Conservation (phyloP, 35 echinoderm and acorn worm species). For the Nesometra sesokonis region DNA sequence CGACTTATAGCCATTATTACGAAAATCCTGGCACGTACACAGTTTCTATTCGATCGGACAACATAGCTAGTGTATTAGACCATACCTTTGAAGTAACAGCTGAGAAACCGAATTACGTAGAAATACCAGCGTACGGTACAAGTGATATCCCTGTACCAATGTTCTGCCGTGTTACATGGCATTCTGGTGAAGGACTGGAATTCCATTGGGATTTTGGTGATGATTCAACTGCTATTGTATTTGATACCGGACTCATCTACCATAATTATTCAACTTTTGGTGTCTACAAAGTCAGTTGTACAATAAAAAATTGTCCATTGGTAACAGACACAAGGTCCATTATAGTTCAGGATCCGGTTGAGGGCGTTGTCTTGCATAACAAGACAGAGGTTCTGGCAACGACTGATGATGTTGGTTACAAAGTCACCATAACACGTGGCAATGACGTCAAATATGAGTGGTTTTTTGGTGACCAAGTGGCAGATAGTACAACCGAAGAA, state of each 20-base stretch:
- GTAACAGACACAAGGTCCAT: conserved; percentile 38
- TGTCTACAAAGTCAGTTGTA: conserved; percentile 40
- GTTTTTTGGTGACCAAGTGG: conserved; percentile 45
- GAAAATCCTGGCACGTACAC: conserved; percentile 34
- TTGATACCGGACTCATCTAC: conserved; percentile 15
- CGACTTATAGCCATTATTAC: conserved; percentile 37
- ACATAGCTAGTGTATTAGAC: conserved; percentile 59
- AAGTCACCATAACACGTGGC: conserved; percentile 44
- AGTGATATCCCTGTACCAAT: conserved; percentile 35
- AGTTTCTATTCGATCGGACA: conserved; percentile 46
- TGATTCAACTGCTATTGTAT: conserved; percentile 13
- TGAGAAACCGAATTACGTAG: conserved; percentile 47
- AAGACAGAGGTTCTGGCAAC: conserved; percentile 62
- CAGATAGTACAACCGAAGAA: conserved; percentile 6
- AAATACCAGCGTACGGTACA: conserved; percentile 25
- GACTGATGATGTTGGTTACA: conserved; percentile 31
- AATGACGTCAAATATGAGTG: conserved; percentile 62
- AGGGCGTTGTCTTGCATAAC: conserved; percentile 47
- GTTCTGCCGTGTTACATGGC: conserved; percentile 63
- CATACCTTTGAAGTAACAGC: conserved; percentile 52
- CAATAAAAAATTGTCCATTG: conserved; percentile 27
- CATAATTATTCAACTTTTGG: conserved; percentile 44
- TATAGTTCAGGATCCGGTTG: conserved; percentile 63
- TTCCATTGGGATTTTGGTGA: conserved; percentile 73
- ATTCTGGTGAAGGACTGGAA: conserved; percentile 41